A percentile compares a stretch with the other conserved stretches of the same genome.
Evolutionary conservation across 2,888 invertebrate species (phyloP).

Genomic region (Pollenia griseotomentosa): DNA sequence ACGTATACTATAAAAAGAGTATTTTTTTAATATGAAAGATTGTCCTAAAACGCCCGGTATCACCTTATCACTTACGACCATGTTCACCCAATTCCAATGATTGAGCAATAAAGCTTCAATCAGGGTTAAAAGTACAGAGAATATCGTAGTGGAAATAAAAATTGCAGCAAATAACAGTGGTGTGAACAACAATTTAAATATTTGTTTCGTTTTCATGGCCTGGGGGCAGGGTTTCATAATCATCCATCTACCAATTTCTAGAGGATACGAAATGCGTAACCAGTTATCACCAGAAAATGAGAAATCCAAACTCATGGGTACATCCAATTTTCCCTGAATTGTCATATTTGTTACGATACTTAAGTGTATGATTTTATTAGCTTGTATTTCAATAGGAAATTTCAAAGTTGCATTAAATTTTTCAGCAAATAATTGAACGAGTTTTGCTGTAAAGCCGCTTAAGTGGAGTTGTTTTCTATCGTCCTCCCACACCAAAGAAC

Average conservation of each 20-base stretch:
- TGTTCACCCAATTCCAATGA: not conserved
- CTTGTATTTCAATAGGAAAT: not conserved
- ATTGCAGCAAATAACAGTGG: not conserved
- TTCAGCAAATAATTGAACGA: conserved; percentile 74
- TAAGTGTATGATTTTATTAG: not conserved
- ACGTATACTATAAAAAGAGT: not conserved
- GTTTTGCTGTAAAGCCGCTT: conserved; percentile 73
- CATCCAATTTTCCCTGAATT: not conserved
- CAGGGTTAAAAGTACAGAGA: conserved; percentile 4
- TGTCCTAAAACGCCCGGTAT: conserved; percentile 26
- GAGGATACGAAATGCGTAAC: conserved; percentile 10
- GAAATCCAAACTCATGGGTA: conserved; percentile 18
- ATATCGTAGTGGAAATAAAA: not conserved
- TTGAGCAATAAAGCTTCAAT: not conserved
- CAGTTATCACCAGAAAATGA: not conserved
- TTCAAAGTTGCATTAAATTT: conserved; percentile 75
- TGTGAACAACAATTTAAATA: conserved; percentile 19
- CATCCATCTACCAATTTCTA: conserved; percentile 17
- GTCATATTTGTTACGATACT: conserved; percentile 19
- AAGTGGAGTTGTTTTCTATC: conserved; percentile 46
- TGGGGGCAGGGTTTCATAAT: conserved; percentile 39
- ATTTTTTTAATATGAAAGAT: not conserved
- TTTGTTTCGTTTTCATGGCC: conserved; percentile 8
- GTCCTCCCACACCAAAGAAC: conserved; percentile 71
- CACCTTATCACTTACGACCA: conserved; percentile 4